Evolutionary conservation across 1,140 invertebrate species (phyloP), one percentile per base, ranked within the genome.

Genomic region (Steinernema feltiae): DNA sequence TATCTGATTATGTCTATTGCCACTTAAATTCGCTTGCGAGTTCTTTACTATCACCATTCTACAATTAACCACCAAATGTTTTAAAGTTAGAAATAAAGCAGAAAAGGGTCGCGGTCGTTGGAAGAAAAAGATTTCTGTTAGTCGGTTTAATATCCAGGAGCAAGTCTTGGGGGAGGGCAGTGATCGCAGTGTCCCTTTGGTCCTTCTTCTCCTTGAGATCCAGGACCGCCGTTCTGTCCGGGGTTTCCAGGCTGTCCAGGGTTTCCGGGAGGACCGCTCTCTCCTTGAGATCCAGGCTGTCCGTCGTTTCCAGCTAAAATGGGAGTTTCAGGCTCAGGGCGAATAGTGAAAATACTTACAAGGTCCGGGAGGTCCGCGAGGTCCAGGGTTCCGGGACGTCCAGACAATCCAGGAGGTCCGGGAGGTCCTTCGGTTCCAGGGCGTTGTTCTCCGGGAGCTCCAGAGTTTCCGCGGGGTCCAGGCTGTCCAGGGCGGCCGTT

Each of bases 91-190:
- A 27, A 63, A 27, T 3, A 21, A 63, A 63, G 53, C 53, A 63
- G 53, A 63, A 27, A 27, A 63, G 7, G 24, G 24, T 27, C 53
- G 53, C 53, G 7, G 12, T 27, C 53, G 53, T 63, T 15, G 15
- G 24, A 63, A 63, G 53, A 63, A 15, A 27, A 27, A 21, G 24
- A 63, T 3, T n/a, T 46, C 7, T n/a, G 15, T 27, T 63, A n/a
- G 41, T 12, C n/a, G 69, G 69, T 72, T 70, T 80, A 80, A 80
- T 80, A 80, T 70, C 79, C 79, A 32, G 79, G 79, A 71, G 79
- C 79, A 31, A 80, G 72, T 70, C 79, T 70, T 24, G 79, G 69
- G 71, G 74, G 74, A 35, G 79, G 79, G 70, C 79, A 80, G 46
- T 80, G 79, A 70, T 80, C 79, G 78, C 79, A 80, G n/a, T 41